phyloP scores from a whole-genome alignment of 2,113 vertebrate species.

The Mionectes macconnelli region DNA sequence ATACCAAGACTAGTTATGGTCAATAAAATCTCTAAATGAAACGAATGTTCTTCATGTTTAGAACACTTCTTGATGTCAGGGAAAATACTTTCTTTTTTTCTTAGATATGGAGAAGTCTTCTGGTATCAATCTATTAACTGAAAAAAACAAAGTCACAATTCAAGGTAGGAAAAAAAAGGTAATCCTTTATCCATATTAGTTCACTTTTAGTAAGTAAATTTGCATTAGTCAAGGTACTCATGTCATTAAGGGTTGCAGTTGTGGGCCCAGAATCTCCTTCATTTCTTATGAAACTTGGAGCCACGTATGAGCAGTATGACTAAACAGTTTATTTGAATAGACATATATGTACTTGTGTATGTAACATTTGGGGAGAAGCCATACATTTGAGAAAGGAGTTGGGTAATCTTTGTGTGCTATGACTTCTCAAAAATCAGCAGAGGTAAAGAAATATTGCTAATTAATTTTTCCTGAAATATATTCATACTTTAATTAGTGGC shows the following conservation, averaged over 20 bases:
- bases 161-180: not conserved
- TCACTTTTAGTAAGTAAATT: not conserved
- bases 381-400: not conserved
- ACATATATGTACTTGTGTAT: too few species aligned
- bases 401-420: not conserved
- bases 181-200: not conserved
- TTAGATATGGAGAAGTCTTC: slow-evolving; percentile 31
- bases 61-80: slow-evolving; percentile 59
- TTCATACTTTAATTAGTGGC: not conserved
- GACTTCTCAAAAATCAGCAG: not conserved
- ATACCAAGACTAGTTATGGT: slow-evolving; percentile 65
- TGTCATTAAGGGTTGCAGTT: not conserved
- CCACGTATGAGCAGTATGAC: not conserved
- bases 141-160: not conserved
- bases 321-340: not conserved
- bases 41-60: slow-evolving; percentile 58
- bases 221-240: accelerated
- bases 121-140: not conserved
- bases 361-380: not conserved
- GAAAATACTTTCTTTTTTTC: slow-evolving; percentile 23
- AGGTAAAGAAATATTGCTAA: not conserved
- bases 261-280: not conserved
- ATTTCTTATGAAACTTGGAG: not conserved
- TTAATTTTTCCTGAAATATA: not conserved
- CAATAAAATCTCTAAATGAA: slow-evolving; percentile 71